Evolutionary conservation across 2,888 invertebrate species (phyloP).

Genomic region (Amphipoea lucens): DNA sequence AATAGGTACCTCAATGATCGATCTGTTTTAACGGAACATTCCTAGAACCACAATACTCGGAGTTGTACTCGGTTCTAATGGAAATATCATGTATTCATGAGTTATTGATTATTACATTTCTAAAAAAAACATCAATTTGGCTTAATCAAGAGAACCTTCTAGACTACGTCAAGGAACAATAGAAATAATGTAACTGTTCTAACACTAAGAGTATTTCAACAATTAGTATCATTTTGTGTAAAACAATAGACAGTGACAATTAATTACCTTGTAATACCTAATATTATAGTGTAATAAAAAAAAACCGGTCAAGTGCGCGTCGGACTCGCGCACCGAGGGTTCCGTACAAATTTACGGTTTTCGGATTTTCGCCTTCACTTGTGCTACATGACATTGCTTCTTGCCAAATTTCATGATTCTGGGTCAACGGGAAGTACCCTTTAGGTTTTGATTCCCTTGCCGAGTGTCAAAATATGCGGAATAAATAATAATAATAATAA

Average conservation of each 20-base stretch:
- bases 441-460: too few species aligned
- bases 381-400: too few species aligned
- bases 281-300: neutral
- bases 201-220: neutral
- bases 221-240: neutral
- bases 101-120: constrained; percentile 20
- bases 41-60: constrained; percentile 8
- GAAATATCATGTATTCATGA: constrained; percentile 25
- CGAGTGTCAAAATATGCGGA: too few species aligned
- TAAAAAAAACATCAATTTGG: constrained; percentile 24
- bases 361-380: too few species aligned
- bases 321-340: too few species aligned
- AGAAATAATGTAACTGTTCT: neutral
- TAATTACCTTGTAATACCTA: neutral
- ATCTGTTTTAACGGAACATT: neutral
- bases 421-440: too few species aligned
- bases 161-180: constrained; percentile 3
- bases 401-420: too few species aligned
- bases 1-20: neutral
- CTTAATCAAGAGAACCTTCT: neutral
- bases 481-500: too few species aligned
- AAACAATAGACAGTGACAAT: neutral
- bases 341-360: too few species aligned
- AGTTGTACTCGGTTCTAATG: neutral
- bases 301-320: too few species aligned